A percentile compares a stretch with the other conserved stretches of the same genome.
Evolutionary conservation across 1,140 invertebrate species (phyloP).

Genomic region (Chymomyza costata): DNA sequence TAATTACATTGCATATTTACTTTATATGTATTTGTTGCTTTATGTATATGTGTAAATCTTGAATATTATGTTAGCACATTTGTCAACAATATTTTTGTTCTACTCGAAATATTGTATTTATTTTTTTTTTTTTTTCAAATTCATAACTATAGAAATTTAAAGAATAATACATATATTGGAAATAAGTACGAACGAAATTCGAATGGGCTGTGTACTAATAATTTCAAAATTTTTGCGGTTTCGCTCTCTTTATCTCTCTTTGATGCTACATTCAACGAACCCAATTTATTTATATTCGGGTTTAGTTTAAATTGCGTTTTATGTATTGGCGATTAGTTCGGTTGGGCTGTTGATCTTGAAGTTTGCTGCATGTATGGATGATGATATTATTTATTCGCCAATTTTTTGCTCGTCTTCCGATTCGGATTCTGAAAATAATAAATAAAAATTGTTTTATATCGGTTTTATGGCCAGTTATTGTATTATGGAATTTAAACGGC

Average conservation of each 20-base stretch:
- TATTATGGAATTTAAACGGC: constrained; percentile 11
- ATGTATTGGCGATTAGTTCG: constrained; percentile 39
- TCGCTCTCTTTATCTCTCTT: constrained; percentile 22
- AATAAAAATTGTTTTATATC: neutral
- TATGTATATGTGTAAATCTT: neutral
- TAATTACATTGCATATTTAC: no score
- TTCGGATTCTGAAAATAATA: constrained; percentile 63
- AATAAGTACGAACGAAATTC: constrained; percentile 12
- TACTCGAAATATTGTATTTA: neutral
- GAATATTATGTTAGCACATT: no score
- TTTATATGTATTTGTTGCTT: neutral
- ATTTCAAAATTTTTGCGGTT: constrained; percentile 36
- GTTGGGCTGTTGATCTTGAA: constrained; percentile 41
- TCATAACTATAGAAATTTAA: constrained; percentile 31
- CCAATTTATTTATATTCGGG: constrained; percentile 10
- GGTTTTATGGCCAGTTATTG: constrained; percentile 29
- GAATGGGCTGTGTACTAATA: constrained; percentile 28
- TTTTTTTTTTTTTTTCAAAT: constrained; percentile 22
- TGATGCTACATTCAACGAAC: no score
- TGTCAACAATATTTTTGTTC: constrained; percentile 4
- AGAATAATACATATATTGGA: constrained; percentile 31
- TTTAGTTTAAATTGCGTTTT: constrained; percentile 31
- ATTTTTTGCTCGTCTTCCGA: constrained; percentile 73
- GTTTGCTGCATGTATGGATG: constrained; percentile 27
- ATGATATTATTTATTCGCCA: constrained; percentile 45